Evolutionary conservation across 1,140 invertebrate genomes (phyloP), one percentile per base, ranked within the genome.

Genomic region (Hypothenemus hampei): DNA sequence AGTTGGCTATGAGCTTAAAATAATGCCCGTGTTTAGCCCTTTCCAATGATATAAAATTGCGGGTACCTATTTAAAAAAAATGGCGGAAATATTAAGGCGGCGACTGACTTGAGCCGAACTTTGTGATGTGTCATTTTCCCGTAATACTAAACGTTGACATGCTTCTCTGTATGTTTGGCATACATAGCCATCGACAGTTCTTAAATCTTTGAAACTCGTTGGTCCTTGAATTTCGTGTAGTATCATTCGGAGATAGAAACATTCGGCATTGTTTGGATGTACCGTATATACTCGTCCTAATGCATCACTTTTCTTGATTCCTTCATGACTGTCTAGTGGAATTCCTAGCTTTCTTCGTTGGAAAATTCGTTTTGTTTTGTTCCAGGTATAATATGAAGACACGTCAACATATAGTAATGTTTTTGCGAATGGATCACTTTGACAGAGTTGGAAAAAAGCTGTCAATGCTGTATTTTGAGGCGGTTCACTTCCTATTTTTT

Each of bases 331-430:
- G 23, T 3, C 35, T 23, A 47, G 18, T n/a, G 52, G 29, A 24
- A 22, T 24, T 11, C 41, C 52, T 55, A 46, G 52, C 31, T 47
- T n/a, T n/a, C n/a, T 46, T 18, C 41, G 31, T 13, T 20, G 48
- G 22, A 21, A 35, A 19, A 24, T 51, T 51, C 29, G 24, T 51
- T 58, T 46, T 45, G 37, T 37, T 51, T 2, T 44, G 26, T 26
- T 11, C 67, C 69, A 74, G 58, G 64, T 71, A 57, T 65, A 73
- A 64, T 71, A 74, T 11, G 21, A 40, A 43, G 67, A 70, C 22
- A 73, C 61, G 50, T 74, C 64, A 43, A 47, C 44, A 62, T 74
- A 73, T 3, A 73, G 57, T 54, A 74, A 60, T 45, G 67, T 72
- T 48, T 57, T 49, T 53, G 67, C 69, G 62, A 73, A 73, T 50